Evolutionary conservation across 1,140 invertebrate species (phyloP).

Genomic region (Sitophilus oryzae): DNA sequence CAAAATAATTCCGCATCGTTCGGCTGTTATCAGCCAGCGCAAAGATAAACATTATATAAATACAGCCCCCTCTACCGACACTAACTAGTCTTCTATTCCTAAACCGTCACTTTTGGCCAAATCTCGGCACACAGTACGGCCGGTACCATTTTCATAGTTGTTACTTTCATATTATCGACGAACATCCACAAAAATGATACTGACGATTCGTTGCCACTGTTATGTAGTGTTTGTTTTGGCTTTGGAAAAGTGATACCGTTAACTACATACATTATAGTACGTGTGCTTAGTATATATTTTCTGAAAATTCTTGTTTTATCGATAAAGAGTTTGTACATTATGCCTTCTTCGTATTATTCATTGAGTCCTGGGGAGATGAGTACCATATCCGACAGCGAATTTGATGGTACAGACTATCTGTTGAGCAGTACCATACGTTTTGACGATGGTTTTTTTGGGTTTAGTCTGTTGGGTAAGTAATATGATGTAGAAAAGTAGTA

Average conservation of each 20-base stretch:
- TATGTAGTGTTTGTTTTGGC: no score
- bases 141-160: neutral
- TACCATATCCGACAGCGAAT: conserved; percentile 44
- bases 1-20: no score
- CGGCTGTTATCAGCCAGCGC: neutral
- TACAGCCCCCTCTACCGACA: neutral
- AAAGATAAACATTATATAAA: neutral
- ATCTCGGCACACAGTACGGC: neutral
- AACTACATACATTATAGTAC: no score
- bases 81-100: no score
- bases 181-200: neutral
- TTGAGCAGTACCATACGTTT: conserved; percentile 53
- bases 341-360: conserved; percentile 37
- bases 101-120: neutral
- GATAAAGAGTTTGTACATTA: conserved; percentile 5
- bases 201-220: no score
- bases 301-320: neutral
- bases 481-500: no score
- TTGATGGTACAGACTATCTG: conserved; percentile 55
- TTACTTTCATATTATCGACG: neutral
- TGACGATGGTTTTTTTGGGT: conserved; percentile 52
- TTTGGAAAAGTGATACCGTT: no score
- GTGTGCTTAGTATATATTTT: neutral
- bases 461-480: conserved; percentile 51
- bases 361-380: conserved; percentile 39